These are phyloP conservation scores for Brachyrhaphis roseni DNA, from an alignment of 2,797 vertebrate genomes.

Conservation along the genomic window DNA sequence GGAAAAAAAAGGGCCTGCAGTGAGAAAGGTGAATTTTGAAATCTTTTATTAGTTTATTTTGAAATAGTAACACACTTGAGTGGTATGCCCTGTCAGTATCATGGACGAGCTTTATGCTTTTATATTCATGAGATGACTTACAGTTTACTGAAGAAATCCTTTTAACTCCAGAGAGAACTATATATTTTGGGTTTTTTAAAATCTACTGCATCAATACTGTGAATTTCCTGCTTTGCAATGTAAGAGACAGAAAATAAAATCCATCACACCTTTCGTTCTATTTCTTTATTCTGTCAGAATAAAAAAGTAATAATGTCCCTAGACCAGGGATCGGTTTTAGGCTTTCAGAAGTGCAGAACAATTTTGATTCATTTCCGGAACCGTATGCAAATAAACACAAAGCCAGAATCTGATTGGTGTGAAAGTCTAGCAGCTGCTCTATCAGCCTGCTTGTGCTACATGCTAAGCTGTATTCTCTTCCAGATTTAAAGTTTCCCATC, in stretches of 20 bases:
- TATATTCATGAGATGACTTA: background rate
- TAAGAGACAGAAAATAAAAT: background rate
- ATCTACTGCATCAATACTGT: background rate
- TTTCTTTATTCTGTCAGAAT: background rate
- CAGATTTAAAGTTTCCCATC: background rate
- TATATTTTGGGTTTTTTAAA: too few species aligned
- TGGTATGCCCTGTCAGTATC: constrained; percentile 5
- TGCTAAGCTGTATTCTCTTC: background rate
- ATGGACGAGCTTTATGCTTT: constrained; percentile 8
- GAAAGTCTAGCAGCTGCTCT: background rate
- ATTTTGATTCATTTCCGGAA: background rate
- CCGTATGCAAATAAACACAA: background rate
- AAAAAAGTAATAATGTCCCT: background rate
- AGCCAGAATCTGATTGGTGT: background rate
- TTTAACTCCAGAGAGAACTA: background rate
- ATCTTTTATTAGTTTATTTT: constrained; percentile 30
- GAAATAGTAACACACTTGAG: constrained; percentile 23
- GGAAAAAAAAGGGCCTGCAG: background rate
- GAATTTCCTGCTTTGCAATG: background rate
- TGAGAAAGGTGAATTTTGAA: constrained; percentile 15
- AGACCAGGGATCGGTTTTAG: background rate
- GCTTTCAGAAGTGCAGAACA: background rate
- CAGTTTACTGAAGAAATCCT: too few species aligned
- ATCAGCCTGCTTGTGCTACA: background rate
- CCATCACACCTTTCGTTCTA: background rate